Evolutionary conservation across 2,888 invertebrate genomes (phyloP).

Genomic region (Oligia fasciuncula): DNA sequence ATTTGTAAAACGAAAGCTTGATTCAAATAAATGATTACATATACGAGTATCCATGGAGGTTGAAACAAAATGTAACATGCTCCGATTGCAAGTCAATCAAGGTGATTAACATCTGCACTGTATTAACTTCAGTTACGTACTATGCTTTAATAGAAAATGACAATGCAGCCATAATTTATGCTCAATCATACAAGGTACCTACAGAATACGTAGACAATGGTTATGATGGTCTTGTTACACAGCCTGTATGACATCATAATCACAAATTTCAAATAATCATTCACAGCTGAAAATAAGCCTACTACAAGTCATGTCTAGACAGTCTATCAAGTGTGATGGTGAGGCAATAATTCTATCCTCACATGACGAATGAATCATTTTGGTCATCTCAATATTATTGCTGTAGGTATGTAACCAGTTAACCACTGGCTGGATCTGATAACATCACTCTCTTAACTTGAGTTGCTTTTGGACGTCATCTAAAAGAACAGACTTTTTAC

Average conservation of each 20-base stretch:
- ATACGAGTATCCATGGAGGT: slow-evolving; percentile 19
- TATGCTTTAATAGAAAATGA: slow-evolving; percentile 43
- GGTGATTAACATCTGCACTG: slow-evolving; percentile 61
- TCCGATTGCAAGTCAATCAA: slow-evolving; percentile 62
- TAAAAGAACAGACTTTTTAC: not conserved
- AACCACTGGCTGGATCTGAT: not conserved
- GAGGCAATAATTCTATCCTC: slow-evolving; percentile 7
- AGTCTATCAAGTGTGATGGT: not conserved
- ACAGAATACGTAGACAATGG: not conserved
- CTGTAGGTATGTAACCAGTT: not conserved
- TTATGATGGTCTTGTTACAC: not conserved
- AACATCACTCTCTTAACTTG: not conserved
- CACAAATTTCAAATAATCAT: not conserved
- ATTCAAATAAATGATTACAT: slow-evolving; percentile 49
- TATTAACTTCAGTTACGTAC: slow-evolving; percentile 46
- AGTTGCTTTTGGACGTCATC: not conserved
- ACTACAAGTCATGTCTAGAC: not conserved
- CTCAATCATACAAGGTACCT: not conserved
- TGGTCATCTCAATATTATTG: slow-evolving; percentile 16
- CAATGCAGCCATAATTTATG: not conserved
- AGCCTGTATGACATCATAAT: not conserved
- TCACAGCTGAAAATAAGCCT: not conserved
- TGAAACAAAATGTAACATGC: slow-evolving; percentile 40
- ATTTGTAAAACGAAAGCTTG: slow-evolving; percentile 33
- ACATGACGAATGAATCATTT: not conserved